phyloP scores from a whole-genome alignment of 2,797 vertebrate genomes.

The Coregonus sp. region DNA sequence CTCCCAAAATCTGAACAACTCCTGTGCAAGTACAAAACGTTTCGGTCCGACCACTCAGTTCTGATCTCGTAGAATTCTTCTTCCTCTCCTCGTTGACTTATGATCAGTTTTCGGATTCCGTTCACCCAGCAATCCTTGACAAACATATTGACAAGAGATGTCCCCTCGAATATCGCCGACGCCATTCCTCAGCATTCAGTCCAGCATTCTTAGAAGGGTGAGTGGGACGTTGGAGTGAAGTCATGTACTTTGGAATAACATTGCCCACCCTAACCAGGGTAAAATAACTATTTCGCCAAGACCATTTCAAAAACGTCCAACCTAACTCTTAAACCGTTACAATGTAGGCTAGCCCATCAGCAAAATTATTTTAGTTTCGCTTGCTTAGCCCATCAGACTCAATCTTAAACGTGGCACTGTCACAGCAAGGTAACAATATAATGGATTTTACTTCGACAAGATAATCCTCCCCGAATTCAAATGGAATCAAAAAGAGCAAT shows the following conservation, averaged over 20 bases:
- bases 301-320: conserved; percentile 24
- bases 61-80: conserved; percentile 96
- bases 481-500: not conserved
- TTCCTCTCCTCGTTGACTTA: conserved; percentile 89
- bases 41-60: conserved; percentile 97
- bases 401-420: conserved; percentile 61
- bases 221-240: conserved; percentile 1
- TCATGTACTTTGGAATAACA: not conserved
- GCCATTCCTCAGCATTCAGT: conserved; percentile 80
- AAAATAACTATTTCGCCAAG: not conserved
- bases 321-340: conserved; percentile 37
- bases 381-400: conserved; percentile 52
- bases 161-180: conserved; percentile 96
- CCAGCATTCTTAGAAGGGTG: conserved; percentile 37
- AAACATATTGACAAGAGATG: conserved; percentile 97
- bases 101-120: conserved; percentile 89
- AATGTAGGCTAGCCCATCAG: not conserved
- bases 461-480: not conserved
- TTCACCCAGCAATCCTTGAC: conserved; percentile 98
- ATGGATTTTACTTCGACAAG: not conserved
- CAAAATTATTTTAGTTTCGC: not conserved
- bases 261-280: not conserved
- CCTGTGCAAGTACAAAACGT: conserved; percentile 91
- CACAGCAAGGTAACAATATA: conserved; percentile 14
- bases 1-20: conserved; percentile 90